Conservation (phyloP, 2,888 invertebrate species). For the Lymantria dispar region DNA sequence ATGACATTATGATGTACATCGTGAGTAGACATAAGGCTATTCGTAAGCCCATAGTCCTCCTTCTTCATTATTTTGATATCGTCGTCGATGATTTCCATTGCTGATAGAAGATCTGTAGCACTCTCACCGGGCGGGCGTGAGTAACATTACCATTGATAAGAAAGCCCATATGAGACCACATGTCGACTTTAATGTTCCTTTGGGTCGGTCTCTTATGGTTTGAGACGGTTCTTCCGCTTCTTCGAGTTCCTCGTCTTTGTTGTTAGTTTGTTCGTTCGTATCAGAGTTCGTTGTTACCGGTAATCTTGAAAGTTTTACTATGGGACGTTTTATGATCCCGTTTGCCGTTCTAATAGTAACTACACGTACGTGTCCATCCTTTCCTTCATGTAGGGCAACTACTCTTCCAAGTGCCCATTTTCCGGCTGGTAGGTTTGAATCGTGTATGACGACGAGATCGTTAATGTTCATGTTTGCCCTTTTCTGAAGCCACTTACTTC, state of each 20-base stretch:
- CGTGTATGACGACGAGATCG: not conserved
- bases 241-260: not conserved
- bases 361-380: not conserved
- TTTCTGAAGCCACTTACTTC: not conserved
- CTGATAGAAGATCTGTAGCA: not conserved
- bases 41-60: too few species aligned
- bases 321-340: not conserved
- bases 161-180: not conserved
- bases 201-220: not conserved
- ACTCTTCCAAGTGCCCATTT: not conserved
- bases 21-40: not conserved
- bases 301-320: not conserved
- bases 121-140: not conserved
- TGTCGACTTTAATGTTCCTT: not conserved
- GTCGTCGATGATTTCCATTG: not conserved
- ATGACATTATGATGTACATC: not conserved
- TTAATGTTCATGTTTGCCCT: not conserved
- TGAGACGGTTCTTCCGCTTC: not conserved
- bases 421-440: slow-evolving; percentile 1
- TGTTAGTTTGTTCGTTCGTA: not conserved
- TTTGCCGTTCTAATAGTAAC: slow-evolving; percentile 1
- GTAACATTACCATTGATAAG: not conserved
- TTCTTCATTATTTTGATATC: too few species aligned
- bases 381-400: not conserved
- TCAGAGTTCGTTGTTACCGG: not conserved